A percentile compares a stretch with the other conserved stretches of the same genome.
These are phyloP conservation scores for Huso huso DNA, from an alignment of 2,797 vertebrate species.

Conservation along the genomic window DNA sequence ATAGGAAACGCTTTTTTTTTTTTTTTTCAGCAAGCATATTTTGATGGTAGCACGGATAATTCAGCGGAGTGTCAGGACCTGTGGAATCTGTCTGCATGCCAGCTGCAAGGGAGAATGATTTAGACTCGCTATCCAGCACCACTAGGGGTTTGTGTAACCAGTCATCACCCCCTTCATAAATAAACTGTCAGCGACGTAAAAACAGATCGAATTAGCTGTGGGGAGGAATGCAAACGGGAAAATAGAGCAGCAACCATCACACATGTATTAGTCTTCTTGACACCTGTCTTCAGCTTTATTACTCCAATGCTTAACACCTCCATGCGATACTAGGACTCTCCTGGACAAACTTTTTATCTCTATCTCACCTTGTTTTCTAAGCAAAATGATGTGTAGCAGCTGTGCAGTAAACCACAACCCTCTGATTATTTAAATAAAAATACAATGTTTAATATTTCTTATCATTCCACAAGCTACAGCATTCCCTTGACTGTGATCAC, in stretches of 20 bases:
- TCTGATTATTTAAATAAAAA: not conserved
- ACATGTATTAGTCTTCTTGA: conserved; percentile 39
- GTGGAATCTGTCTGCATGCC: conserved; percentile 4
- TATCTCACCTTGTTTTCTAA: too few relatives aligned
- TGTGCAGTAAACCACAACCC: too few relatives aligned
- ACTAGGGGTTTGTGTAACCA: conserved; percentile 21
- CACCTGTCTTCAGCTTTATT: conserved; percentile 42
- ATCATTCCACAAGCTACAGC: not conserved
- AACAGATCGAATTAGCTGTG: conserved; percentile 47
- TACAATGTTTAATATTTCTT: not conserved
- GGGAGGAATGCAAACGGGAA: conserved; percentile 34
- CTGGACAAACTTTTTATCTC: not conserved
- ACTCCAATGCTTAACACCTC: conserved; percentile 29
- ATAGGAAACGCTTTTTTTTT: conserved; percentile 10
- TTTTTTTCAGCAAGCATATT: conserved; percentile 6
- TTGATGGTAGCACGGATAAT: conserved; percentile 18
- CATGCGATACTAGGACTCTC: conserved; percentile 4
- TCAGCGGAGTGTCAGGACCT: conserved; percentile 15
- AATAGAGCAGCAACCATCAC: conserved; percentile 27
- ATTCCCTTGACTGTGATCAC: too few relatives aligned
- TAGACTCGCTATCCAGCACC: conserved; percentile 20
- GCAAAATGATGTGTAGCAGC: too few relatives aligned
- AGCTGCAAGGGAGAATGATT: conserved; percentile 21
- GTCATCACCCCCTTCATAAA: conserved; percentile 47
- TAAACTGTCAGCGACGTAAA: conserved; percentile 50